Base-by-base conservation (phyloP, 2,113 vertebrate genomes). In the Harpagus bidentatus region DNA sequence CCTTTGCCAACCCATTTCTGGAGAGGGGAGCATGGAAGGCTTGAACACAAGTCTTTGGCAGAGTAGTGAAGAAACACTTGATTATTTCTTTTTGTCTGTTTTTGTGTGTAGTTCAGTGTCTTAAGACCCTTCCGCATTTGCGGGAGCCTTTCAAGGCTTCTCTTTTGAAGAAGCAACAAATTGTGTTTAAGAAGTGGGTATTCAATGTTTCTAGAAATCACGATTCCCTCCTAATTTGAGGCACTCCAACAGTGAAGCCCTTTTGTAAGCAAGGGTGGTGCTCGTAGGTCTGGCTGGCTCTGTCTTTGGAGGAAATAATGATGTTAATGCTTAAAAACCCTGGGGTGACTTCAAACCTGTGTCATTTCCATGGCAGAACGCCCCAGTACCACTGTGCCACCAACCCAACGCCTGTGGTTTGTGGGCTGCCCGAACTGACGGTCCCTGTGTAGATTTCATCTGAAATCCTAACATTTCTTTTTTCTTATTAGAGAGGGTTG, bases 71-170 rank as follows among this genome's bases (percentile, higher is more conserved):
- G 22, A 71, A 82, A 65, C 36, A 9, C 38, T 45, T 18, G 29
- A 32, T 22, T 50, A 19, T 58, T 71, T n/a, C 38, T 38, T 70
- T 63, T 25, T 19, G 66, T 72, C 52, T 86, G 59, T 45, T 76
- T 78, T 23, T 9, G 7, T 82, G 71, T 22, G 52, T 59, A 55
- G 40, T 19, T 92, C 59, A 2, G 66, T 48, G 85, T 88, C 79
- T 81, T 66, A 38, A 38, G 76, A 61, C 40, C 74, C 91, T 95
- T 59, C 93, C 12, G 52, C 26, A 0, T 6, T 38, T 3, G 81
- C 40, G 62, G 92, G 65, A 96, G 86, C 88, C 73, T 90, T 34
- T 36, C 81, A 4, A 6, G 93, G 97, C 96, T 95, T 91, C 91
- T 95, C 84, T 96, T 95, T 50, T 88, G 93, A 78, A 91, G 82